phyloP scores from a whole-genome alignment of 1,140 invertebrate genomes.

The Vanessa atalanta region DNA sequence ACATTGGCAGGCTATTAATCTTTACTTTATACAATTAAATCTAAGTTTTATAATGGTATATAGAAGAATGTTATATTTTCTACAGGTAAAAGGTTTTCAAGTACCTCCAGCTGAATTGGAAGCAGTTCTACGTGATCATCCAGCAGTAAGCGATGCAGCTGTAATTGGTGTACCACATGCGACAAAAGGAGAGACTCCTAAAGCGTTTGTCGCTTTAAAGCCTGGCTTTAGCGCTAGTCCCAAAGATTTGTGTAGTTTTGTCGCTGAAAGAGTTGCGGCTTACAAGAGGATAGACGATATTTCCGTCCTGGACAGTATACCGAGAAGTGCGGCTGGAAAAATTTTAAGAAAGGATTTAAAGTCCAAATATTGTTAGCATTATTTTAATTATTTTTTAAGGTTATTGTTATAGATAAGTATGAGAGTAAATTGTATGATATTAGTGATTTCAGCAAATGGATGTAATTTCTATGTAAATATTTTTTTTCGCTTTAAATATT shows the following conservation, averaged over 20 bases:
- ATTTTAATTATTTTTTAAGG: background rate
- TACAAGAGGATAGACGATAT: constrained; percentile 88
- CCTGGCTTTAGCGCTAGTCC: constrained; percentile 58
- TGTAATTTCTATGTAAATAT: too few species aligned
- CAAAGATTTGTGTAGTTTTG: constrained; percentile 81
- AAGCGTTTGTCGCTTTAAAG: constrained; percentile 85
- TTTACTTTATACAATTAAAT: too few species aligned
- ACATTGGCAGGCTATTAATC: background rate
- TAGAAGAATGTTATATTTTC: background rate
- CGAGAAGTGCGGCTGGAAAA: constrained; percentile 88
- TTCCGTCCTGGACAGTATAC: constrained; percentile 85
- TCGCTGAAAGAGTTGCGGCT: constrained; percentile 84
- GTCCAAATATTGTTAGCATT: constrained; percentile 57
- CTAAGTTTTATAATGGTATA: background rate
- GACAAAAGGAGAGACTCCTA: constrained; percentile 88
- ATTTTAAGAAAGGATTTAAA: constrained; percentile 85
- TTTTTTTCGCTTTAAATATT: too few species aligned
- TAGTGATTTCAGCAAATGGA: background rate
- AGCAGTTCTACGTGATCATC: constrained; percentile 88
- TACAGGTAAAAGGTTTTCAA: constrained; percentile 83
- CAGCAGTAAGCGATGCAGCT: constrained; percentile 88
- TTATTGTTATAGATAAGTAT: background rate
- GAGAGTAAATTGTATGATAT: background rate
- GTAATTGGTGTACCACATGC: constrained; percentile 91
- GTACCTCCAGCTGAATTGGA: constrained; percentile 95